Base-by-base conservation (phyloP, 2,888 invertebrate genomes). In the Sphinx pinastri region DNA sequence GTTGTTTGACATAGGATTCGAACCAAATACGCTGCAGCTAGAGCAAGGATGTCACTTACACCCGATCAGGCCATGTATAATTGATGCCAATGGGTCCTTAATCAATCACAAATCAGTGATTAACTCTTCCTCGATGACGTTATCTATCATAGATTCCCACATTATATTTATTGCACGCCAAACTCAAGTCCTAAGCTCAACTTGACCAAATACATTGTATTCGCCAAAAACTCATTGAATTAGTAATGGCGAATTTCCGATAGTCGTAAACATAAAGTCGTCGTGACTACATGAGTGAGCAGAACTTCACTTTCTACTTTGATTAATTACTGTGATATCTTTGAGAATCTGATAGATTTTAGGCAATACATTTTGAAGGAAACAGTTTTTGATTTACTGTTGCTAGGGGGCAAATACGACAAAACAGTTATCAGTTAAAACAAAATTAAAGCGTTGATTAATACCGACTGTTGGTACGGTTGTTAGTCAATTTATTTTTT, bases 281-380 rank as follows among this genome's bases (percentile, higher is more conserved):
- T 68, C 67, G 66, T 25, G 8, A 74, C 51, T 11, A 67, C 52
- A 70, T 49, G 67, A 77, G 74, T 76, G 74, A 71, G 68, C 71
- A 68, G 67, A 45, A 67, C 72, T 66, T 73, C 78, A 78, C 77
- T 80, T 80, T 79, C 76, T 74, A 75, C 69, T 57, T 47, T 47
- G 16, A 70, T 57, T 70, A 55, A 25, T 47, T 14, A n/a, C 12
- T 12, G 14, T 13, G 4, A 45, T 47, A 47, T 63, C 49, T 49
- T 19, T 13, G 47, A 63, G 19, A 13, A 19, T 60, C 5, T 59
- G 25, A 12, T 60, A 13, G n/a, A 60, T 60, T 25, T 25, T 57
- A 12, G 57, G 16, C n/a, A 47, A 38, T 38, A 8, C 1, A 38
- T 4, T 7, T 38, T 38, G 7, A 3, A 4, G 38, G 8, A 38